These are phyloP conservation scores for Geophilus truncorum DNA, from an alignment of 2,888 invertebrate genomes.

Conservation along the genomic window DNA sequence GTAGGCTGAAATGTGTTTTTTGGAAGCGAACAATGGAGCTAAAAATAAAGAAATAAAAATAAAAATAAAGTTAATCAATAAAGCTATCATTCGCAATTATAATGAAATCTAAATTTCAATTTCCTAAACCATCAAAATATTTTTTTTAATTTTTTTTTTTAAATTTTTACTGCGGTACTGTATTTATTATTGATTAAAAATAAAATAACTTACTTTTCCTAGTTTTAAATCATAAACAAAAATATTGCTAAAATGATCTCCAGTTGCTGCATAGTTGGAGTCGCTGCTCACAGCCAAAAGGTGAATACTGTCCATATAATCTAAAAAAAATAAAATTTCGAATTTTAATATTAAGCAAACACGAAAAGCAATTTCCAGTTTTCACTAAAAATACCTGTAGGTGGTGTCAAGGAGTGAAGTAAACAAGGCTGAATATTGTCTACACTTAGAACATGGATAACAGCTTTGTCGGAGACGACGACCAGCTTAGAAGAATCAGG, in stretches of 20 bases:
- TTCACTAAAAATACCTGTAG: not conserved
- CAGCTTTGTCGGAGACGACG: not conserved
- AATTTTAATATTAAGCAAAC: not conserved
- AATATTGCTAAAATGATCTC: constrained; percentile 62
- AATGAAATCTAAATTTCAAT: no score
- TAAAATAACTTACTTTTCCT: constrained; percentile 36
- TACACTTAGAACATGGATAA: not conserved
- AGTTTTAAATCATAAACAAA: constrained; percentile 57
- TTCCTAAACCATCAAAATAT: no score
- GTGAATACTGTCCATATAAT: constrained; percentile 48
- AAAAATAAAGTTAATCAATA: constrained; percentile 1
- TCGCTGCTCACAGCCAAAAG: constrained; percentile 54
- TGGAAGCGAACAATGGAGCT: constrained; percentile 61
- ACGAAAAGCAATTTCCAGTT: no score
- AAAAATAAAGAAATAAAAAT: constrained; percentile 39
- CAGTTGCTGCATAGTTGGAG: constrained; percentile 61
- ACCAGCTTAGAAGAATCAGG: not conserved
- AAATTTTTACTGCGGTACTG: no score
- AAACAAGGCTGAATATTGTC: constrained; percentile 4
- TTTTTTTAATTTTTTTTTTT: no score
- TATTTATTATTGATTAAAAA: no score
- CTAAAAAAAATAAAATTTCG: not conserved
- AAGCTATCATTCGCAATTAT: not conserved
- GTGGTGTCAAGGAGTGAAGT: not conserved
- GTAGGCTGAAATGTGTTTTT: constrained; percentile 64